Conservation (phyloP, 2,113 vertebrate genomes). For the Gopherus evgoodei region DNA sequence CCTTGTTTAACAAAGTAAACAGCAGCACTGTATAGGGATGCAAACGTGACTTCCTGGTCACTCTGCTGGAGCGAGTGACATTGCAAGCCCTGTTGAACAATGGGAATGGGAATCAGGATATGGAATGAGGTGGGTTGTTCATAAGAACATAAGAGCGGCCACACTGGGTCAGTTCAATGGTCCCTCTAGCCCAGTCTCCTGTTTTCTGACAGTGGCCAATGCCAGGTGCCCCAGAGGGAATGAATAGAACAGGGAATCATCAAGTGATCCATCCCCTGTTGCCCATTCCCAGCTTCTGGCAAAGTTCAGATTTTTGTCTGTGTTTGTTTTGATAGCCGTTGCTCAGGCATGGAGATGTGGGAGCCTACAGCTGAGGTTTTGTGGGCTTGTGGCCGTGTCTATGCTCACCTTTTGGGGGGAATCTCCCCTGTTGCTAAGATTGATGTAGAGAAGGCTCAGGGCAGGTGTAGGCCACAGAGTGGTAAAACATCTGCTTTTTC, state of each 20-base stretch:
- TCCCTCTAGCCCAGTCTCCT: too few relatives aligned
- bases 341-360: neutral
- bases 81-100: neutral
- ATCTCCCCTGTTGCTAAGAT: neutral
- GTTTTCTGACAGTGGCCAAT: too few relatives aligned
- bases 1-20: neutral
- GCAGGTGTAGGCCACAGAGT: neutral
- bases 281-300: too few relatives aligned
- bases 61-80: neutral
- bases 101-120: neutral
- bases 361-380: neutral
- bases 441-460: neutral
- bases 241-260: too few relatives aligned
- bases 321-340: accelerated
- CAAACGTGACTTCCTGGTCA: neutral
- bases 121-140: neutral
- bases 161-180: too few relatives aligned
- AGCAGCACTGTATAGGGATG: neutral
- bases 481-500: neutral
- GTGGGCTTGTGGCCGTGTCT: neutral
- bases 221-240: too few relatives aligned
- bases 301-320: constrained; percentile 8
- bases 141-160: too few relatives aligned
- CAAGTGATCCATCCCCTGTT: too few relatives aligned
- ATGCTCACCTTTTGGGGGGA: neutral